Evolutionary conservation across 2,888 invertebrate species (phyloP).

Genomic region (Dasypolia templi): DNA sequence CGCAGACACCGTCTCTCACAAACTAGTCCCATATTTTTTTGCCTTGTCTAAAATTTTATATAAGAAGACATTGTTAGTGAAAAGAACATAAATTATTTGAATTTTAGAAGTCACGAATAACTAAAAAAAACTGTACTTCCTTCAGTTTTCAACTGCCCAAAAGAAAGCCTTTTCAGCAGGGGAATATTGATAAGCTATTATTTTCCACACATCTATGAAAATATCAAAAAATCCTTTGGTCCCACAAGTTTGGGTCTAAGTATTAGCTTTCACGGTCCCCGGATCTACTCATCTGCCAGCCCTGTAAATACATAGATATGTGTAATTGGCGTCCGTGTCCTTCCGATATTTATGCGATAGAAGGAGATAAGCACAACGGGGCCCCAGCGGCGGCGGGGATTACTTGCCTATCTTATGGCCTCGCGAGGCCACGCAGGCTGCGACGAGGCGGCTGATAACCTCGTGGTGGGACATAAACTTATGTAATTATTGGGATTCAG

Average conservation of each 20-base stretch:
- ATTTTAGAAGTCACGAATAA: neutral
- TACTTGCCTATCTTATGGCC: slow-evolving; percentile 57
- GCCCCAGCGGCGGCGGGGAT: slow-evolving; percentile 48
- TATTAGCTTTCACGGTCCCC: neutral
- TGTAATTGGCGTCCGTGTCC: slow-evolving; percentile 68
- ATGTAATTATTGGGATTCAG: slow-evolving; percentile 60
- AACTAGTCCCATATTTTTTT: too few species aligned
- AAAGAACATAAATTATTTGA: too few species aligned
- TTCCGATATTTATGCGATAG: slow-evolving; percentile 68
- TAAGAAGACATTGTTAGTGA: too few species aligned
- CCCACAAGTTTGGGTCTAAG: neutral
- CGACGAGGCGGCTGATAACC: slow-evolving; percentile 52
- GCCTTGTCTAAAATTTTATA: too few species aligned
- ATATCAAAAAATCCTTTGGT: neutral
- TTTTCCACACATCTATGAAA: neutral
- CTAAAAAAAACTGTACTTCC: neutral
- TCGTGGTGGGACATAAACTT: slow-evolving; percentile 46
- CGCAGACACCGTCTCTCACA: too few species aligned
- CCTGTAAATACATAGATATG: slow-evolving; percentile 61
- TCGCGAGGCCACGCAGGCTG: slow-evolving; percentile 47
- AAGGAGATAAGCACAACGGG: slow-evolving; percentile 54
- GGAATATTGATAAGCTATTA: neutral
- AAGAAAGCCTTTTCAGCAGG: neutral
- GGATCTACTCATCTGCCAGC: slow-evolving; percentile 40
- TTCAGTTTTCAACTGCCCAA: neutral